A percentile compares a stretch with the other conserved stretches of the same genome.
Conservation (phyloP, 2,113 vertebrate genomes). For the Garra rufa region DNA sequence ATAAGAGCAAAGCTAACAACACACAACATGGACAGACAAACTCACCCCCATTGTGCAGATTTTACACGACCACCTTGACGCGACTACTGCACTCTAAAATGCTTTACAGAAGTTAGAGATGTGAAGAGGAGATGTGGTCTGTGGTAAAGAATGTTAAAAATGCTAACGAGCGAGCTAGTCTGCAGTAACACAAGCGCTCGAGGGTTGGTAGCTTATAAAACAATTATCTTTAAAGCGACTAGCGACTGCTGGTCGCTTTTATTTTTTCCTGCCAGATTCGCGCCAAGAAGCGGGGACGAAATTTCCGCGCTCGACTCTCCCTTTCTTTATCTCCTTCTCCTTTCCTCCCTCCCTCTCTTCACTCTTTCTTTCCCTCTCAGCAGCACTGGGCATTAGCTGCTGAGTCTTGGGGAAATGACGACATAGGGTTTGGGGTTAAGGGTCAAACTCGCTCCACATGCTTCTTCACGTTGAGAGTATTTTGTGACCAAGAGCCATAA, state of each 20-base stretch:
- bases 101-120: slow-evolving; percentile 25
- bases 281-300: slow-evolving; percentile 49
- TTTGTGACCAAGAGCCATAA: not conserved
- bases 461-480: slow-evolving; percentile 29
- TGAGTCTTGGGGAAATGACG: slow-evolving; percentile 63
- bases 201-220: not conserved
- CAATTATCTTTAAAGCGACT: not conserved
- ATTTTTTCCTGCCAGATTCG: slow-evolving; percentile 45
- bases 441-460: slow-evolving; percentile 50
- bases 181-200: slow-evolving; percentile 30
- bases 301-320: slow-evolving; percentile 43
- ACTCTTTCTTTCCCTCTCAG: slow-evolving; percentile 40
- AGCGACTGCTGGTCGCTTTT: slow-evolving; percentile 13
- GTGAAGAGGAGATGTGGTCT: slow-evolving; percentile 30
- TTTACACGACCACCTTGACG: slow-evolving; percentile 39
- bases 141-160: slow-evolving; percentile 48
- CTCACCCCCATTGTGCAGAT: slow-evolving; percentile 65
- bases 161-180: slow-evolving; percentile 45
- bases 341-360: slow-evolving; percentile 41
- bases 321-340: slow-evolving; percentile 46
- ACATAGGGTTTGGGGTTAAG: slow-evolving; percentile 44
- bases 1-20: slow-evolving; percentile 14
- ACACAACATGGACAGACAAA: slow-evolving; percentile 42
- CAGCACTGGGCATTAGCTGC: slow-evolving; percentile 38
- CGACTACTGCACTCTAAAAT: slow-evolving; percentile 13